Evolutionary conservation across 2,113 vertebrate genomes (phyloP), one percentile per base, ranked within the genome.

Genomic region (Tautogolabrus adspersus): DNA sequence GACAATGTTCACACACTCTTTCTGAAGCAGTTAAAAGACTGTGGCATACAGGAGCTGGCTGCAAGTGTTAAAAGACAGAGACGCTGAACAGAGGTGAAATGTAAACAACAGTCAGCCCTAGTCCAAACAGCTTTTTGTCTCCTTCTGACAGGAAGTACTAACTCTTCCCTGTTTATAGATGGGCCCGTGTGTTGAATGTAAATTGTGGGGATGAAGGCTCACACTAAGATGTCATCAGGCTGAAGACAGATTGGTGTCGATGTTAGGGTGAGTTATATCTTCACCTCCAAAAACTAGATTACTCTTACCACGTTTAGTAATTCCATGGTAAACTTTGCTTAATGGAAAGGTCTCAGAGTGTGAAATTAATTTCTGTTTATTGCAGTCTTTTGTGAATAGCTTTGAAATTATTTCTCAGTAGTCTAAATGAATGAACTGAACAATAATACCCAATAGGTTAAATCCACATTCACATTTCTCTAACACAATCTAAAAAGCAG

Each of bases 81-180:
- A 68, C 51, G 46, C 81, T 74, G 42, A 77, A 77, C 57, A 47
- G 72, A 79, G 73, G 67, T 83, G 68, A 81, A 79, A 77, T 59
- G 72, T 88, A 92, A 92, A 92, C 76, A 88, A 21, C 38, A 44
- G 78, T 75, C 75, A 52, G 57, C 60, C 26, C 34, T 64, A 78
- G 63, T 82, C 77, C 82, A 91, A 89, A 93, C 79, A 88, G 55
- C 22, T 67, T 68, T 84, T 89, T 81, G 86, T 84, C 69, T 86
- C 15, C 10, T 59, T 34, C 52, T 77, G 72, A 66, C 82, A 88
- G 87, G 85, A 93, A 85, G 79, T 64, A 67, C 59, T 83, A 85
- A 79, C 74, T 93, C 87, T 84, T 83, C 21, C 9, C 30, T 72
- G 88, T 84, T 91, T 82, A 70, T 38, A 77, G 69, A 21, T 34